Conservation (phyloP, 1,140 invertebrate genomes). For the Aphelenchoides besseyi region DNA sequence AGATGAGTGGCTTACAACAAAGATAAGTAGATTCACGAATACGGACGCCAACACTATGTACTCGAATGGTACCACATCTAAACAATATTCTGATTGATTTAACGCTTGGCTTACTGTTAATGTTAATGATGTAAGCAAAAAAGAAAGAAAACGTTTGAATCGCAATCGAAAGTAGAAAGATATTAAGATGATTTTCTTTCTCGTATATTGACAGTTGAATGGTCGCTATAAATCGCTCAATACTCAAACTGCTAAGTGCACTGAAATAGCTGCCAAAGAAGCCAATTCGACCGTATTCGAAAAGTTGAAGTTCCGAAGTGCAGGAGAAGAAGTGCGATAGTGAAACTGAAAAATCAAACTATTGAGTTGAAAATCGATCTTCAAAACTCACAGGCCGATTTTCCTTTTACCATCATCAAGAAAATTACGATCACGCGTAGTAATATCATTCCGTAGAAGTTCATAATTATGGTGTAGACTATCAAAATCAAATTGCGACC, state of each 20-base stretch:
- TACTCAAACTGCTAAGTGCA: neutral
- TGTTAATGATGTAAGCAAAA: neutral
- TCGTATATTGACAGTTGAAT: neutral
- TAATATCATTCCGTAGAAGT: constrained; percentile 11
- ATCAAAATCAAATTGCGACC: neutral
- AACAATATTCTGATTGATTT: neutral
- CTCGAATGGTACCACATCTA: neutral
- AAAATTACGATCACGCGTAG: neutral
- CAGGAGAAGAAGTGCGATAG: neutral
- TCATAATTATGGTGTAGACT: neutral
- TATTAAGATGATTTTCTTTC: neutral
- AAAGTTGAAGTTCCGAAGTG: neutral
- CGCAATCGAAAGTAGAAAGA: neutral
- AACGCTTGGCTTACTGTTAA: neutral
- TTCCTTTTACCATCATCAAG: neutral
- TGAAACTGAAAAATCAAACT: neutral
- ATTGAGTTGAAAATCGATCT: neutral
- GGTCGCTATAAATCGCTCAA: neutral
- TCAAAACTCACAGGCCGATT: neutral
- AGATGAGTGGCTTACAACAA: neutral
- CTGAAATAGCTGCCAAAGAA: neutral
- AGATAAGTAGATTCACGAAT: neutral
- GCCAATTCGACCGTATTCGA: neutral
- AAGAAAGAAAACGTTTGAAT: neutral
- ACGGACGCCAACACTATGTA: neutral